Evolutionary conservation across 2,888 invertebrate genomes (phyloP), one percentile per base, ranked within the genome.

Genomic region (Antheraea assamensis): DNA sequence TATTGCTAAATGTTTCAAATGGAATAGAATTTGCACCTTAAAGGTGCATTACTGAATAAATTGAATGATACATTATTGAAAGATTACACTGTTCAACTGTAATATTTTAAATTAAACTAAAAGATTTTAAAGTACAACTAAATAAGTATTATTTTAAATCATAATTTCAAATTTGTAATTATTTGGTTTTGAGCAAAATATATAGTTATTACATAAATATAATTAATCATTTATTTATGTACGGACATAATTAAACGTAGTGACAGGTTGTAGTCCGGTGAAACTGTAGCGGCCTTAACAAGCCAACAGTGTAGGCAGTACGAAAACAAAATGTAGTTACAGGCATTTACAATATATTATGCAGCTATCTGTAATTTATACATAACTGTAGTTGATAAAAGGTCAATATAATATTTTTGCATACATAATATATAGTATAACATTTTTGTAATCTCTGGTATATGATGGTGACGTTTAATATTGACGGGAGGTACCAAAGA

Each of bases 401-500:
- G 7, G 10, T 2, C 24, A 35, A 68, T 5, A 68, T 24, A 35
- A 35, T 68, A 35, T 68, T 68, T 68, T 35, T 64, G 27, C 35
- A 35, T 68, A 30, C 27, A 21, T 30, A 30, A 30, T 3, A 35
- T 61, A 27, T 35, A 68, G 21, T 10, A 68, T 35, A 21, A 68
- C 21, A 31, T 72, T 35, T 72, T 70, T 58, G 35, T 73, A 55
- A 68, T 73, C 52, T 66, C 68, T 68, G 68, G n/a, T 68, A 35
- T 68, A 35, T 68, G 31, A 68, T 35, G 35, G 35, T 35, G 42
- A 27, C 55, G 64, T 72, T n/a, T 74, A 78, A 74, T 83, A 80
- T 81, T 86, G 85, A 81, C 81, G 83, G 78, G 76, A 80, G 84
- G 84, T 87, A 89, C 89, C 89, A 88, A 88, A 88, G 88, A 88